Conservation (phyloP, 2,113 vertebrate species). For the Motacilla alba region DNA sequence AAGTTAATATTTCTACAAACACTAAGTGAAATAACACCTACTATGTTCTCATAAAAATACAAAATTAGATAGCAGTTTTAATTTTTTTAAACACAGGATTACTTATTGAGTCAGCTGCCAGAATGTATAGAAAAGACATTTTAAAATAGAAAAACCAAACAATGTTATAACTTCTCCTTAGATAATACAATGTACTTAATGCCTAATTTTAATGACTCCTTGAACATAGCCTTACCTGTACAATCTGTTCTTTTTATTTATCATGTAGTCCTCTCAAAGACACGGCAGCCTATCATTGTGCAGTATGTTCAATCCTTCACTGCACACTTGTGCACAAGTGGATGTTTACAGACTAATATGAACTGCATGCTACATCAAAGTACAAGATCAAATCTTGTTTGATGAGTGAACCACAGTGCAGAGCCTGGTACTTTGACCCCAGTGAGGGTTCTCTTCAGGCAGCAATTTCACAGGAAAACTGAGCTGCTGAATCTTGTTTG, state of each 20-base stretch:
- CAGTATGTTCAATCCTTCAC: accelerated
- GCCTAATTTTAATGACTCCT: background rate
- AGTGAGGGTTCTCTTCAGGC: background rate
- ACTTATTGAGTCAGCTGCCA: background rate
- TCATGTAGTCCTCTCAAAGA: background rate
- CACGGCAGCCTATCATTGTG: accelerated
- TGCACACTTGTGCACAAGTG: background rate
- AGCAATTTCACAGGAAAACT: background rate
- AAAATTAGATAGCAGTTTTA: background rate
- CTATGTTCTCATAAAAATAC: background rate
- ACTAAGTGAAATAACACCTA: background rate
- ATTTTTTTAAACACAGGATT: background rate
- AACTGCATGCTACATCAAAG: background rate
- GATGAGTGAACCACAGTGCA: background rate
- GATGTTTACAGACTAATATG: background rate
- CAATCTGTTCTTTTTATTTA: background rate
- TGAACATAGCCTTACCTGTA: background rate
- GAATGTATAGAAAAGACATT: background rate
- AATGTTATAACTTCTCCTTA: background rate
- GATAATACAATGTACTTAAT: background rate
- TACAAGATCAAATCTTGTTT: background rate
- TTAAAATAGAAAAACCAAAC: background rate
- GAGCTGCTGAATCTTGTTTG: background rate
- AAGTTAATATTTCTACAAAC: background rate
- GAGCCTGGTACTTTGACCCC: background rate